Base-by-base conservation (phyloP, 2,113 vertebrate species). In the Cyprinus carpio region DNA sequence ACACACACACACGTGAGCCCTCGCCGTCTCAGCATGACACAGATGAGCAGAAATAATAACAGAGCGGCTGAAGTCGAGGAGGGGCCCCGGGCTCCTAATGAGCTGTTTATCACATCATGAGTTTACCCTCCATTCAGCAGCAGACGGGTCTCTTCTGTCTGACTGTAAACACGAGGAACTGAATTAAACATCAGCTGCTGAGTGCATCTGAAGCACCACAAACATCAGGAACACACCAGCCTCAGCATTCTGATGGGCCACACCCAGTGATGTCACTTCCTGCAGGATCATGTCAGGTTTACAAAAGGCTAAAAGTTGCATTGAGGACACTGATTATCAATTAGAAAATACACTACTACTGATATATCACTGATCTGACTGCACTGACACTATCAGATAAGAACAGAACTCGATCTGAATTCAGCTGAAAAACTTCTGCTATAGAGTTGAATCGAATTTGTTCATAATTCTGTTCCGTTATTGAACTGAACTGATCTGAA, bases 91-190 rank as follows among this genome's bases (percentile, higher is more conserved):
- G 69, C 34, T 4, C 12, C 7, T 75, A 75, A 75, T 49, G 72
- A 75, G 40, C 40, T 75, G 72, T 75, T 75, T 75, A 75, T 75
- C 40, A 75, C 72, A 16, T 75, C 72, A 25, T 25, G 40, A 75
- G 9, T 46, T 40, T 49, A 27, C 72, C 27, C 72, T 4, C 6
- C n/a, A 75, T 75, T 75, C 72, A 75, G 40, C 72, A 8, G 18
- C 1, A 6, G 40, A 6, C 1, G 0, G 12, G 18, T 3, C 56
- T 60, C 56, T n/a, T 60, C 56, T 23, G 56, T 60, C 56, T 60
- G 56, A 71, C 69, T 40, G 31, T 23, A 72, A n/a, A 40, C 69
- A 72, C 69, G 6, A 31, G 64, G 27, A 31, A 3, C 27, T 60
- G 56, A 60, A n/a, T 60, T 10, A 58, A 60, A n/a, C 56, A 60